Evolutionary conservation across 2,888 invertebrate genomes (phyloP).

Genomic region (Nephrotoma guestfalica): DNA sequence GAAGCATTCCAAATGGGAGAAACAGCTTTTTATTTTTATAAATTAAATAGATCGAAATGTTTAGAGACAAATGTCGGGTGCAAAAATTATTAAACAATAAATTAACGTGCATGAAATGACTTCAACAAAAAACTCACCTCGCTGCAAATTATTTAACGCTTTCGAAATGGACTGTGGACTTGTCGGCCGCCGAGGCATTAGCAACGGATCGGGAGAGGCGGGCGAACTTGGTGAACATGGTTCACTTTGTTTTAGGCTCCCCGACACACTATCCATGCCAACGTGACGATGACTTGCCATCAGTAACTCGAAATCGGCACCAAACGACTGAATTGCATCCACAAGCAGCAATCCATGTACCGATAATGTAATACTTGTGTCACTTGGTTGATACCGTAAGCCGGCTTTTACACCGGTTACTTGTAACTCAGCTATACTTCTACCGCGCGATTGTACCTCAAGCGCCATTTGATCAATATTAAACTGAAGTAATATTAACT

Average conservation of each 20-base stretch:
- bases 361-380: slow-evolving; percentile 64
- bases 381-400: slow-evolving; percentile 55
- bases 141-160: slow-evolving; percentile 36
- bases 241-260: slow-evolving; percentile 82
- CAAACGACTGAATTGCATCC: slow-evolving; percentile 90
- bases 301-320: slow-evolving; percentile 86
- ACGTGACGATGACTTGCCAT: slow-evolving; percentile 92
- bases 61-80: not conserved
- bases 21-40: slow-evolving; percentile 14
- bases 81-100: slow-evolving; percentile 19
- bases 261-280: slow-evolving; percentile 87
- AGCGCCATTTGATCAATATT: slow-evolving; percentile 75
- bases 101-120: not conserved
- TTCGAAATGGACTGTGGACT: slow-evolving; percentile 42
- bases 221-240: slow-evolving; percentile 80
- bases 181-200: slow-evolving; percentile 28
- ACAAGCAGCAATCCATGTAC: slow-evolving; percentile 86
- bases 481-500: slow-evolving; percentile 69
- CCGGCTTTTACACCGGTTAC: slow-evolving; percentile 75
- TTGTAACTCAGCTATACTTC: slow-evolving; percentile 86
- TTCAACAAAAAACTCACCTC: slow-evolving; percentile 19
- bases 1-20: slow-evolving; percentile 18
- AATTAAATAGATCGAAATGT: not conserved
- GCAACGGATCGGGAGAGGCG: slow-evolving; percentile 47
- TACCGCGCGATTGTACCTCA: slow-evolving; percentile 72